Evolutionary conservation across 1,140 invertebrate species (phyloP).

Genomic region (Lepidostoma basale): DNA sequence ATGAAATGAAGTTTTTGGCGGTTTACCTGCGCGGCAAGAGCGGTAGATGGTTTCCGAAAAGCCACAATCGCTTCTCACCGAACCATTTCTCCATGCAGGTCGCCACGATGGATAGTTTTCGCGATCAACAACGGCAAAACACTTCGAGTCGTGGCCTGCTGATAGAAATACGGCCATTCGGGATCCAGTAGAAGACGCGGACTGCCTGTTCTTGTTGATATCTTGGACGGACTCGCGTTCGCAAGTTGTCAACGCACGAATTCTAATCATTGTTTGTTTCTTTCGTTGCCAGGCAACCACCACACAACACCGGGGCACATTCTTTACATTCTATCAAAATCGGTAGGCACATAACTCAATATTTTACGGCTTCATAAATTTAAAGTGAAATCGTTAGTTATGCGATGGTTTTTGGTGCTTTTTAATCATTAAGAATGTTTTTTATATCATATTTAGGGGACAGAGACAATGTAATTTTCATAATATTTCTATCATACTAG

Average conservation of each 20-base stretch:
- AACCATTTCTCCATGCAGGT: conserved; percentile 87
- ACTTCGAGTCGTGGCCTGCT: neutral
- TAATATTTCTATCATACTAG: too few species aligned
- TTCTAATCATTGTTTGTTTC: neutral
- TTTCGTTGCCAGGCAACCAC: neutral
- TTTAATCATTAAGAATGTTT: too few species aligned
- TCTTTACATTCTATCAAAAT: too few species aligned
- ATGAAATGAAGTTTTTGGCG: conserved; percentile 20
- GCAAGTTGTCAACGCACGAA: neutral
- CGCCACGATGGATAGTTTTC: conserved; percentile 40
- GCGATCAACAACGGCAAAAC: conserved; percentile 1
- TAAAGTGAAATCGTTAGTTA: too few species aligned
- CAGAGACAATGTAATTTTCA: too few species aligned
- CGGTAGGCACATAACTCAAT: too few species aligned
- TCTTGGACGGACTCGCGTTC: neutral
- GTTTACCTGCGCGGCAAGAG: conserved; percentile 77
- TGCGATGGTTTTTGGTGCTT: too few species aligned
- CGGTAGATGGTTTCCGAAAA: conserved; percentile 83
- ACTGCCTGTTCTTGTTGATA: conserved; percentile 38
- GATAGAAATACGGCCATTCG: conserved; percentile 33
- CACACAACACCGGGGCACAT: neutral
- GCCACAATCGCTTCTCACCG: conserved; percentile 83
- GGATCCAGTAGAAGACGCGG: conserved; percentile 16
- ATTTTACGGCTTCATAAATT: too few species aligned
- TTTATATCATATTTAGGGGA: too few species aligned